Base-by-base conservation (phyloP, 1,140 invertebrate species). In the Drosophila takahashii region DNA sequence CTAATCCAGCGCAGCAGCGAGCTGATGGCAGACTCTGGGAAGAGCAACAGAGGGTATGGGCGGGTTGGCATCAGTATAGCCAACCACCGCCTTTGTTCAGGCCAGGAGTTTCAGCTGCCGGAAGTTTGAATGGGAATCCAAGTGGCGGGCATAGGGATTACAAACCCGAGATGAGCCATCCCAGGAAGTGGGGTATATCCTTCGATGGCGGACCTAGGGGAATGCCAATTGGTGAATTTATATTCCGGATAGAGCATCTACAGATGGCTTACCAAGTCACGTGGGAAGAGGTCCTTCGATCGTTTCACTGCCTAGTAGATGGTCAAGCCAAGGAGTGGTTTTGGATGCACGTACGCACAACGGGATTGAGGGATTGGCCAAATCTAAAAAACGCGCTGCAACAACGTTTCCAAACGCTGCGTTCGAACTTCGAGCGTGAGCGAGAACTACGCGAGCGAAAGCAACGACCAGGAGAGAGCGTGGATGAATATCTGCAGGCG, bases 41-140 rank as follows among this genome's bases (percentile, higher is more conserved):
- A 37, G 36, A 37, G 10, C 36, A 37, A 13, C 36, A 37, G 36
- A 39, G 37, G 37, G 37, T 39, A 39, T 39, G 37, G 37, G 37
- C n/a, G 37, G 37, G 37, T 39, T 39, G 37, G 37, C 13, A 39
- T 39, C 37, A 39, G 37, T 39, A 39, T 39, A 39, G 37, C 37
- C 37, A 39, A 39, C 37, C 13, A 39, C 37, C 37, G 37, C 37
- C 37, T 39, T 39, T 39, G 37, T 39, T 39, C 5, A n/a, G 37
- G 37, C 37, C 37, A 39, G 37, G 37, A 39, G 37, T 39, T 15
- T 2, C 37, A 39, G 37, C 37, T n/a, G 13, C 13, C 13, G 37
- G 37, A n/a, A 39, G 36, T 3, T 3, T 13, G 36, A 4, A 37
- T 37, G 36, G 36, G 36, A 37, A 37, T 37, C 36, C 36, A 37